Evolutionary conservation across 2,888 invertebrate species (phyloP), one percentile per base, ranked within the genome.

Genomic region (Napeogenes sylphis): DNA sequence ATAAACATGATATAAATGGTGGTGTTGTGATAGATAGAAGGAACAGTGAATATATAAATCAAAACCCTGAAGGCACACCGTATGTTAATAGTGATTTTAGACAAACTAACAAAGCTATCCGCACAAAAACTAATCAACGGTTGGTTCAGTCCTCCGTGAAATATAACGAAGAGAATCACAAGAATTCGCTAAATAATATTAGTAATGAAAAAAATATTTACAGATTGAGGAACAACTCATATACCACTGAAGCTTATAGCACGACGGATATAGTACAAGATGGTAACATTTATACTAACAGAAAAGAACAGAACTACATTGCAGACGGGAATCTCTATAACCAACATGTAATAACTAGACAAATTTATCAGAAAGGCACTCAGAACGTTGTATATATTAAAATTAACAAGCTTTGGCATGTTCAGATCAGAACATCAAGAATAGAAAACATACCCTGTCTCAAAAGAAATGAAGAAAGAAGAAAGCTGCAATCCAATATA

Each of bases 161-260:
- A 10, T 42, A 42, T 42, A 42, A 42, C 3, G 42, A 42, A 42
- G 10, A 42, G 2, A 10, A 10, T 42, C 42, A 42, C 12, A 10
- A 42, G 12, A 35, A 58, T 4, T 13, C 42, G 3, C 47, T 47
- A 6, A 58, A 62, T 30, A 58, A 62, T 47, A 62, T 57, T 2
- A 54, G 47, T 3, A 47, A 57, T 35, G 53, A 57, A 46, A 57
- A 35, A 10, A 54, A 30, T 21, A 46, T 30, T 14, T 35, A 53
- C 12, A 62, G 54, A 47, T 46, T 62, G 5, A 62, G 62, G 30
- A 62, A 58, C 0, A 62, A 62, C 21, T 51, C 56, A 45, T 45
- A 54, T 13, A 51, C 54, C 30, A 14, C 33, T 13, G 54, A 53
- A 54, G 45, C 6, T 12, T 13, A 21, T 6, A 45, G 45, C 10